Evolutionary conservation across 2,888 invertebrate genomes (phyloP), one percentile per base, ranked within the genome.

Genomic region (Mesorhabditis belari): DNA sequence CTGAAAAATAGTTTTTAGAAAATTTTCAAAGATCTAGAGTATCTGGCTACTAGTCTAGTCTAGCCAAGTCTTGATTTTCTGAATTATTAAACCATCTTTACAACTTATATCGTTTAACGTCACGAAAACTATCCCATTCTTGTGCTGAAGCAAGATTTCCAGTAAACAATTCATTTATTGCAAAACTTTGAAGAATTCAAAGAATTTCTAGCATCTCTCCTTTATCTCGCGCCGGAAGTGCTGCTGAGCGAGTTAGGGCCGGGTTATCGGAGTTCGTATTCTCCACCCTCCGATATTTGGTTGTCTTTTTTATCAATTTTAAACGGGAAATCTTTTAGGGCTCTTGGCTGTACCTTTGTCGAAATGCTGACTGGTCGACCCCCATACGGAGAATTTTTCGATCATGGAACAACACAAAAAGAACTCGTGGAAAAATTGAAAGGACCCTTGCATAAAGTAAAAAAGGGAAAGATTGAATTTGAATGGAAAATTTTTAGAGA

Each of bases 161-260:
- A n/a, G n/a, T n/a, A n/a, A n/a, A n/a, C n/a, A n/a, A n/a, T n/a
- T n/a, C n/a, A n/a, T n/a, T n/a, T n/a, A n/a, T n/a, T n/a, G n/a
- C n/a, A n/a, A n/a, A n/a, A n/a, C n/a, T n/a, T n/a, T n/a, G n/a
- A n/a, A n/a, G n/a, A n/a, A n/a, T n/a, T n/a, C n/a, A n/a, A n/a
- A n/a, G n/a, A n/a, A 9, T 21, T 50, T 23, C 23, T 25, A 62
- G 65, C 64, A 3, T 71, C 71, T 9, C 56, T 73, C 0, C 61
- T 74, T 2, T 74, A 74, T 49, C 67, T 71, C 2, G 71, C 74
- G 12, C 74, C 74, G 17, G 74, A 74, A 61, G 71, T 74, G 2
- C 50, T 74, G 12, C 65, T 52, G n/a, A 67, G 68, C 44, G 54
- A 64, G 6, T 51, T 70, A 21, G 74, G 73, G 0, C 73, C 73